Evolutionary conservation across 2,888 invertebrate genomes (phyloP), one percentile per base, ranked within the genome.

Genomic region (Pammene fasciana): DNA sequence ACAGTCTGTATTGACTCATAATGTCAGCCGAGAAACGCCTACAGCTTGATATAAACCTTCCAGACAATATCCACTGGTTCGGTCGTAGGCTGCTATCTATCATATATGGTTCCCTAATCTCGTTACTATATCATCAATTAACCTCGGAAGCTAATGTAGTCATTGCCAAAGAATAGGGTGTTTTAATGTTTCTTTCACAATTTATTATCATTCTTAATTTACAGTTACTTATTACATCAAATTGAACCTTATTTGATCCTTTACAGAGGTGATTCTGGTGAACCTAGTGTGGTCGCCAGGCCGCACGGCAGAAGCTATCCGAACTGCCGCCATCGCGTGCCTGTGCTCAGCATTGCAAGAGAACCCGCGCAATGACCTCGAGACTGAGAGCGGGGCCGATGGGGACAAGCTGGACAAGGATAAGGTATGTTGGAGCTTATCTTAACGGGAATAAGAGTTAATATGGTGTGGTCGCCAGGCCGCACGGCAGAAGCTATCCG

Each of bases 391-490:
- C 16, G 86, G 82, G 0, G 89, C 79, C 2, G 84, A 86, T 38
- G 89, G 87, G 0, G 88, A 89, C 64, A 82, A 73, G 6, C 78
- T 74, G 1, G 81, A 84, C 2, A 82, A 83, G 85, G 81, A 84
- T 2, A 82, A 83, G 85, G 89, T 87, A 70, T 64, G 41, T 14
- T 62, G 36, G 10, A 41, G 41, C 10, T 16, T 50, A 50, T 50
- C 11, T 18, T 26, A 3, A 48, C 48, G 10, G 16, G 26, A 34
- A 54, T 18, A n/a, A n/a, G n/a, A n/a, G n/a, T n/a, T n/a, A n/a
- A n/a, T n/a, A n/a, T 97, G 72, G 94, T 96, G 16, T 97, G 97
- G 97, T 92, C 93, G 4, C 95, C 97, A 10, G 97, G 97, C 0
- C 93, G 95, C 55, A 94, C 95, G 0, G 96, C 97, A 0, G 96